Conservation (phyloP, 2,888 invertebrate species). For the Poecilobothrus nobilitatus region DNA sequence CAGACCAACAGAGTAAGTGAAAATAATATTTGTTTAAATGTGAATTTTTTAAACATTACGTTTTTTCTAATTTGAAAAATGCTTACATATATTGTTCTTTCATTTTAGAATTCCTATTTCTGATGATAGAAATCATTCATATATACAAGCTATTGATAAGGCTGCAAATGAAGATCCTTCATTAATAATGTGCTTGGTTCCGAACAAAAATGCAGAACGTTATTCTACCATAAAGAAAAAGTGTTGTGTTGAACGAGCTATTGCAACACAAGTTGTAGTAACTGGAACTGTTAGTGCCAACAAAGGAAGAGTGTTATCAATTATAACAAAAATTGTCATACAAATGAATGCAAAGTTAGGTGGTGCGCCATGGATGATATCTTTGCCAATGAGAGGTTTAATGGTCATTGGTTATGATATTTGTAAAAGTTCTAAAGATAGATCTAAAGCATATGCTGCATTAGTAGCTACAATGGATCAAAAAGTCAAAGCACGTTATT, state of each 20-base stretch:
- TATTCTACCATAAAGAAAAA: slow-evolving; percentile 86
- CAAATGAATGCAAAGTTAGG: slow-evolving; percentile 92
- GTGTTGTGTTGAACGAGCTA: slow-evolving; percentile 63
- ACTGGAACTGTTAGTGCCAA: slow-evolving; percentile 30
- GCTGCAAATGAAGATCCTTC: slow-evolving; percentile 52
- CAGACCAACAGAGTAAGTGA: slow-evolving; percentile 33
- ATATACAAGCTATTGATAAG: slow-evolving; percentile 53
- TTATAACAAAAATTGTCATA: slow-evolving; percentile 86
- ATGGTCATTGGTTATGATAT: slow-evolving; percentile 88
- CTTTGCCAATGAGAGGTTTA: slow-evolving; percentile 55
- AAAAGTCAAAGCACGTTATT: slow-evolving; percentile 56
- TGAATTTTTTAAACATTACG: neutral
- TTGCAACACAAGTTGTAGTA: slow-evolving; percentile 56
- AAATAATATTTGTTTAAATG: neutral
- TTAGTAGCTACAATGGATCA: slow-evolving; percentile 67
- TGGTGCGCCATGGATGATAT: slow-evolving; percentile 79
- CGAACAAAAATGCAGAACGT: slow-evolving; percentile 62
- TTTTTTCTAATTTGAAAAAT: neutral
- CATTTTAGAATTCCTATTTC: slow-evolving; percentile 30
- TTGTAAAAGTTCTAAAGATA: slow-evolving; percentile 68
- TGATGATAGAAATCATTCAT: slow-evolving; percentile 55
- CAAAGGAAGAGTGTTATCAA: slow-evolving; percentile 54
- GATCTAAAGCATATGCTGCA: slow-evolving; percentile 61
- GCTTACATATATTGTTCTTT: neutral
- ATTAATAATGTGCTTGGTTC: slow-evolving; percentile 60